phyloP scores from a whole-genome alignment of 1,140 invertebrate species.

The Muscidifurax raptorellus region DNA sequence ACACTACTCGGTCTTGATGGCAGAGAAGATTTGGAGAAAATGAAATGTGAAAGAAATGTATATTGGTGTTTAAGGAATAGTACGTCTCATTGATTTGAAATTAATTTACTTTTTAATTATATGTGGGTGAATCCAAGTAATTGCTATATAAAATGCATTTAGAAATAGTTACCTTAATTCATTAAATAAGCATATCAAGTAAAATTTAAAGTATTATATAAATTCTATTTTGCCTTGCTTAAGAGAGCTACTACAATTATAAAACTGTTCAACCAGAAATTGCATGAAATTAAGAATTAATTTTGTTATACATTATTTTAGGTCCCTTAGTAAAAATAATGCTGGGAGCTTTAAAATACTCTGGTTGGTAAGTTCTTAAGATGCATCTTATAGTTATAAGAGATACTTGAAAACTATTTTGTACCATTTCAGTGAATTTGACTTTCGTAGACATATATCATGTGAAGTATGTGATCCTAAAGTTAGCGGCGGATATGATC shows the following conservation, averaged over 20 bases:
- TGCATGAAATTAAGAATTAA: not conserved
- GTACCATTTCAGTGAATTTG: slow-evolving; percentile 80
- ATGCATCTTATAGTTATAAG: slow-evolving; percentile 42
- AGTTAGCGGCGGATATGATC: slow-evolving; percentile 95
- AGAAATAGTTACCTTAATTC: not conserved
- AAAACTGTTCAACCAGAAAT: no score
- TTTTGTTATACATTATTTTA: slow-evolving; percentile 60
- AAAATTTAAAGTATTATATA: no score
- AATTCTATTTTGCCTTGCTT: no score
- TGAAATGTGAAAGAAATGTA: slow-evolving; percentile 89
- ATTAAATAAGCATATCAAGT: no score
- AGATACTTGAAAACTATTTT: slow-evolving; percentile 55
- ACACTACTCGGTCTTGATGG: slow-evolving; percentile 80
- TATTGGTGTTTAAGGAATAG: slow-evolving; percentile 85
- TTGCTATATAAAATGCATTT: not conserved
- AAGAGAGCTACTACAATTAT: no score
- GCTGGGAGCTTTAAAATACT: slow-evolving; percentile 87
- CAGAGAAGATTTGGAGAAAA: slow-evolving; percentile 81
- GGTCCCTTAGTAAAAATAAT: slow-evolving; percentile 90
- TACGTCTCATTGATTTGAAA: slow-evolving; percentile 63
- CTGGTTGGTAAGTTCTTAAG: slow-evolving; percentile 84
- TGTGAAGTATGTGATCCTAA: slow-evolving; percentile 91
- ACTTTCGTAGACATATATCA: slow-evolving; percentile 90
- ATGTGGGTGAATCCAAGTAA: no score
- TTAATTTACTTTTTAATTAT: not conserved